These are phyloP conservation scores for Lampropteryx suffumata DNA, from an alignment of 2,888 invertebrate genomes.

Conservation along the genomic window DNA sequence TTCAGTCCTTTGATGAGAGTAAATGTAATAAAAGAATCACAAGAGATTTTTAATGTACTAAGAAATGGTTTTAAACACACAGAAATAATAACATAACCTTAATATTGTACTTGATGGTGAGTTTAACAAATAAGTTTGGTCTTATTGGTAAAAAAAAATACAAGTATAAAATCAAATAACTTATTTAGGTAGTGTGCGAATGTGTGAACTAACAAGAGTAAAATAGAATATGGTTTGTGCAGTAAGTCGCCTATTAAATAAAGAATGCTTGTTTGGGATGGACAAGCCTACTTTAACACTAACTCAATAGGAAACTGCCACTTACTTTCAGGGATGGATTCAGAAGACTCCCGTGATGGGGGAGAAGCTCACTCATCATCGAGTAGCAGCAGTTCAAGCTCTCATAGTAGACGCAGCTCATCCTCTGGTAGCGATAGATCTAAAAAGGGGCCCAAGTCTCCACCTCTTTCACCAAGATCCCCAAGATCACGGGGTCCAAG, in stretches of 20 bases:
- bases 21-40: too few species aligned
- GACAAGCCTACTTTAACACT: slow-evolving; percentile 27
- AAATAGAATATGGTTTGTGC: slow-evolving; percentile 42
- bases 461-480: slow-evolving; percentile 51
- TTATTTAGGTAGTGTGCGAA: slow-evolving; percentile 36
- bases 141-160: too few species aligned
- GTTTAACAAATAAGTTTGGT: not conserved
- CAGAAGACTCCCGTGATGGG: slow-evolving; percentile 84
- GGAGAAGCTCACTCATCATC: slow-evolving; percentile 70
- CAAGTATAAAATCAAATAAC: slow-evolving; percentile 8
- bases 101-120: not conserved
- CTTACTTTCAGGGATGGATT: slow-evolving; percentile 82
- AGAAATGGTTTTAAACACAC: too few species aligned
- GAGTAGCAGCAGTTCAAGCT: slow-evolving; percentile 77
- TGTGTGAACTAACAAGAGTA: slow-evolving; percentile 48
- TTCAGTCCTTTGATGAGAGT: too few species aligned
- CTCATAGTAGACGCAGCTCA: slow-evolving; percentile 70
- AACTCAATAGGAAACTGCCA: slow-evolving; percentile 40
- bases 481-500: slow-evolving; percentile 48
- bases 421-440: slow-evolving; percentile 68
- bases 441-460: slow-evolving; percentile 66
- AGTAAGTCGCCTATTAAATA: slow-evolving; percentile 43
- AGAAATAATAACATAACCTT: too few species aligned
- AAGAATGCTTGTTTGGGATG: slow-evolving; percentile 53
- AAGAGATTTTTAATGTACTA: too few species aligned